A percentile compares a stretch with the other conserved stretches of the same genome.
Conservation (phyloP, 2,888 invertebrate species). For the Rapana venosa region DNA sequence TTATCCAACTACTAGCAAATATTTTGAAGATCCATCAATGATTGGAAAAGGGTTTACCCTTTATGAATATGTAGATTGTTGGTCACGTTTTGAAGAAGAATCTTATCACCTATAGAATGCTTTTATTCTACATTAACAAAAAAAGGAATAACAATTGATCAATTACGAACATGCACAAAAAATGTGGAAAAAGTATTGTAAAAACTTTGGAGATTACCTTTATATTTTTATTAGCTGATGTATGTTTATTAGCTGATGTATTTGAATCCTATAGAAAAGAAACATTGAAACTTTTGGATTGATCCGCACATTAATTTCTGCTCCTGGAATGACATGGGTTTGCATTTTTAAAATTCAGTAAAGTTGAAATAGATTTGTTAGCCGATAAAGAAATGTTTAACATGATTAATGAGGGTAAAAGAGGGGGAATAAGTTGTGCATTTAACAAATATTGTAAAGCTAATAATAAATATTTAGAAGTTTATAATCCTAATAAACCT, state of each 20-base stretch:
- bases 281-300: background rate
- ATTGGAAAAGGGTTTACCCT: background rate
- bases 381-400: background rate
- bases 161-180: background rate
- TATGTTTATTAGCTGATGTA: no score
- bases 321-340: constrained; percentile 12
- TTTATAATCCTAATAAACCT: background rate
- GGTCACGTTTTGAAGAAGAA: background rate
- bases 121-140: constrained; percentile 1
- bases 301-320: constrained; percentile 16
- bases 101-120: background rate
- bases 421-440: background rate
- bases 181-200: background rate
- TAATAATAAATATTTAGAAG: background rate
- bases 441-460: background rate
- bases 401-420: background rate
- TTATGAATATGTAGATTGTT: background rate
- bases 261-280: background rate
- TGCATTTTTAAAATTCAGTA: background rate
- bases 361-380: background rate
- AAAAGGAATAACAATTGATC: background rate
- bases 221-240: background rate
- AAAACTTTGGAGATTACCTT: background rate
- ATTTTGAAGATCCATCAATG: background rate
- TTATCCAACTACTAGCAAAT: background rate